A percentile compares a stretch with the other conserved stretches of the same genome.
Conservation (phyloP, 1,140 invertebrate genomes). For the Drosophila chauvacae region DNA sequence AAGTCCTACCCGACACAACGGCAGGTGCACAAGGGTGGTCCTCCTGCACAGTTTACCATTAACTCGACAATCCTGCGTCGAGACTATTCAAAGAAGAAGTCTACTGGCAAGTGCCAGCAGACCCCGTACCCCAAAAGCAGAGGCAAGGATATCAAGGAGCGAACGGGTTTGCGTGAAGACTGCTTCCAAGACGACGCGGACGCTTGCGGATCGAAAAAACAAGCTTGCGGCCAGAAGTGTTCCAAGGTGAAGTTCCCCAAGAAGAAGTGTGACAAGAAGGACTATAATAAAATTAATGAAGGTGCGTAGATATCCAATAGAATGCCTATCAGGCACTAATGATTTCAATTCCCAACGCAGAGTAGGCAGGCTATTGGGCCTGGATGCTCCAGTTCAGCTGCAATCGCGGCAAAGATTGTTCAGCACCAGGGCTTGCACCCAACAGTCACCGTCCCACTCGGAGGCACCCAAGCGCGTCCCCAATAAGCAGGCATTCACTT, state of each 20-base stretch:
- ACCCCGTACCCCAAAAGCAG: constrained; percentile 28
- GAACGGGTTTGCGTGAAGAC: constrained; percentile 35
- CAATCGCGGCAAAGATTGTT: neutral
- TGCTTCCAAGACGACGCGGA: constrained; percentile 4
- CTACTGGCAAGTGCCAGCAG: constrained; percentile 29
- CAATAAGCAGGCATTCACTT: neutral
- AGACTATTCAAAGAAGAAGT: constrained; percentile 30
- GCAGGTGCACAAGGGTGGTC: too few relatives aligned
- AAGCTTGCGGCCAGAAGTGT: constrained; percentile 24
- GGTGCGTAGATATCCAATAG: constrained; percentile 15
- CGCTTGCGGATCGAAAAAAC: constrained; percentile 2
- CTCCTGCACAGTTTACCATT: constrained; percentile 20
- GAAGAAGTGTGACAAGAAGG: constrained; percentile 43
- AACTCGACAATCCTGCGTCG: constrained; percentile 20
- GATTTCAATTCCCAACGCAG: constrained; percentile 14
- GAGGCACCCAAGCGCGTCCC: too few relatives aligned
- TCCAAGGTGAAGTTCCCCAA: constrained; percentile 29
- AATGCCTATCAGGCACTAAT: neutral
- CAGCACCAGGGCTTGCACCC: neutral
- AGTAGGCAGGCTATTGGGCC: constrained; percentile 12
- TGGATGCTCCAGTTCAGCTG: neutral
- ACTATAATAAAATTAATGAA: too few relatives aligned
- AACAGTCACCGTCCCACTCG: neutral
- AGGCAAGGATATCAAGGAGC: constrained; percentile 37
- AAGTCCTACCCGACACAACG: neutral